Evolutionary conservation across 2,888 invertebrate species (phyloP), one percentile per base, ranked within the genome.

Genomic region (Theretra japonica): DNA sequence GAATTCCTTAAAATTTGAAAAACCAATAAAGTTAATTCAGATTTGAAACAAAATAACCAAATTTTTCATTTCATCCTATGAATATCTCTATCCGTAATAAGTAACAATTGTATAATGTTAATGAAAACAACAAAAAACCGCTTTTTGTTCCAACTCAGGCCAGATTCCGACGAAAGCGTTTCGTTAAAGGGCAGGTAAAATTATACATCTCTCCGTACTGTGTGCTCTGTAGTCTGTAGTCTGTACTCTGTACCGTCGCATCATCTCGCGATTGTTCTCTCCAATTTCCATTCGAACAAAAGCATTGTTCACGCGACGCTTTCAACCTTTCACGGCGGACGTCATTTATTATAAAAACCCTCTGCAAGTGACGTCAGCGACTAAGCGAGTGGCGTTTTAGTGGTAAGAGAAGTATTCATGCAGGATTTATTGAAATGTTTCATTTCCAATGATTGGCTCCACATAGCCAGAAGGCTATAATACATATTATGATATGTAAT

Each of bases 261-360:
- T 65, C 48, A 65, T 65, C 48, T 48, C 48, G 15, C 23, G 23
- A 48, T 65, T 65, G 48, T 65, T 65, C 48, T 65, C 23, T 65
- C n/a, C 41, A 65, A 65, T 65, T 65, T 48, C 48, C 48, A 65
- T 65, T 65, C 48, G 62, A 48, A 60, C 33, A 65, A 65, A 65
- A 48, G 41, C 65, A 65, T 65, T 65, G 65, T 65, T 65, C 65
- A 48, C 41, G 65, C 21, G 21, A 17, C 65, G 65, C 23, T 48
- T 65, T 65, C 65, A 65, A 48, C 48, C 65, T 65, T 41, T 41
- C n/a, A 62, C 41, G 48, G 48, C 25, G 65, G 65, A 65, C 25
- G 41, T 17, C 41, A 48, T 65, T 65, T 65, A 65, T 65, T 41
- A 48, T 23, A 65, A 65, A 65, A 65, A 48, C n/a, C 33, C 30